Percentiles rank a stretch among this genome's conserved stretches.
These are phyloP conservation scores for Proctacanthus coquilletti DNA, from an alignment of 1,140 invertebrate genomes.

Conservation along the genomic window DNA sequence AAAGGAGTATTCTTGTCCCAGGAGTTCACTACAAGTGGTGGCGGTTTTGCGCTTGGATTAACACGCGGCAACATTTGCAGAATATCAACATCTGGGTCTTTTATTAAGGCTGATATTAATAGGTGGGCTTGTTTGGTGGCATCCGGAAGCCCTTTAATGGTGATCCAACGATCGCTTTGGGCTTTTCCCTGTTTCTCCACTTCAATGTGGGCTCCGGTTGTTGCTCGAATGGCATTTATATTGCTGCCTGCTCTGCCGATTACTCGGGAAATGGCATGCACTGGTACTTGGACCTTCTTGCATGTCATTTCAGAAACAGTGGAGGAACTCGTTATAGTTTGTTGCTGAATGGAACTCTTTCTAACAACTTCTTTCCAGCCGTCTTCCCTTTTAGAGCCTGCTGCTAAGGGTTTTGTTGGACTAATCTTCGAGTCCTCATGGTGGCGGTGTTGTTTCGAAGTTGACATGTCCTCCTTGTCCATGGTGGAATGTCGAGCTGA, in stretches of 20 bases:
- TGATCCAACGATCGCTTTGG: slow-evolving; percentile 84
- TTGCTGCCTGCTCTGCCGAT: slow-evolving; percentile 92
- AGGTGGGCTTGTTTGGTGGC: slow-evolving; percentile 78
- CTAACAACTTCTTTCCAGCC: slow-evolving; percentile 95
- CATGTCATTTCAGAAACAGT: slow-evolving; percentile 21
- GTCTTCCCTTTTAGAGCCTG: slow-evolving; percentile 51
- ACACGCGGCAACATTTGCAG: slow-evolving; percentile 62
- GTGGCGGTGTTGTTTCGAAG: no score
- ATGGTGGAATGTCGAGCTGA: slow-evolving; percentile 2
- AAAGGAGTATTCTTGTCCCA: slow-evolving; percentile 24
- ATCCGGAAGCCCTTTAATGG: slow-evolving; percentile 85
- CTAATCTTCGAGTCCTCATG: not conserved
- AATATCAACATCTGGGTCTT: slow-evolving; percentile 87
- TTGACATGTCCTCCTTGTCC: not conserved
- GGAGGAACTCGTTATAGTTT: slow-evolving; percentile 9
- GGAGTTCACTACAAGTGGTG: slow-evolving; percentile 16
- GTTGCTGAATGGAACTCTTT: slow-evolving; percentile 44
- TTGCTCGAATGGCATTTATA: slow-evolving; percentile 89
- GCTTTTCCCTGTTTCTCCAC: slow-evolving; percentile 93
- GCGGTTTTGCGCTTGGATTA: slow-evolving; percentile 33
- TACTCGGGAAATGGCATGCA: slow-evolving; percentile 86
- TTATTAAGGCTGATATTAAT: slow-evolving; percentile 72
- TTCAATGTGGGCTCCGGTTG: slow-evolving; percentile 92
- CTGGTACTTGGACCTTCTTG: slow-evolving; percentile 83
- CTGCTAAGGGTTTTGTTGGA: slow-evolving; percentile 5